Evolutionary conservation across 2,888 invertebrate genomes (phyloP).

Genomic region (Nemotelus nigrinus): DNA sequence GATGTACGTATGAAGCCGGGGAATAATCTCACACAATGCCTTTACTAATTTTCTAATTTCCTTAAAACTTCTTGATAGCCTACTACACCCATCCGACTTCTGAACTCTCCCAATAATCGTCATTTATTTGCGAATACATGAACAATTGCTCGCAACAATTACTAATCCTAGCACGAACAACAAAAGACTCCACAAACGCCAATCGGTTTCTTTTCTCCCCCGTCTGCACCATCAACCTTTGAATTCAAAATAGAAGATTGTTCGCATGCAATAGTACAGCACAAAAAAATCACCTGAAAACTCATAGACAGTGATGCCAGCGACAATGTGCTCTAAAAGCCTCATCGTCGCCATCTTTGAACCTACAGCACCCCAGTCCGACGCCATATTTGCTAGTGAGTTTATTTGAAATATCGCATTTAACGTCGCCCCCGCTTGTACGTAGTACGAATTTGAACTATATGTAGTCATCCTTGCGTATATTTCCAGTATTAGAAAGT

Average conservation of each 20-base stretch:
- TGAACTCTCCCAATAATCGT: too few species aligned
- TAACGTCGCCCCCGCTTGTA: too few species aligned
- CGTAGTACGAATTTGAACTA: too few species aligned
- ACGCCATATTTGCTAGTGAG: conserved; percentile 26
- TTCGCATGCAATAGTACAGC: conserved; percentile 14
- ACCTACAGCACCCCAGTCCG: not conserved
- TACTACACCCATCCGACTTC: too few species aligned
- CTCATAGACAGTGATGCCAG: not conserved
- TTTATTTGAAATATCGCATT: not conserved
- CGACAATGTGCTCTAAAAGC: not conserved
- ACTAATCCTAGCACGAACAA: too few species aligned
- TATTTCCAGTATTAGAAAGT: conserved; percentile 3
- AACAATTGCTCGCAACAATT: too few species aligned
- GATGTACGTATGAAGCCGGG: too few species aligned
- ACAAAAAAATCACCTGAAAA: not conserved
- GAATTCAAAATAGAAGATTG: conserved; percentile 1
- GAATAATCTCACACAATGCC: too few species aligned
- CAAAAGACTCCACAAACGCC: too few species aligned
- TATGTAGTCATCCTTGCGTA: not conserved
- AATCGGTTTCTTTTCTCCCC: not conserved
- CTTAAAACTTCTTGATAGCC: too few species aligned
- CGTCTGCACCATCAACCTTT: conserved; percentile 10
- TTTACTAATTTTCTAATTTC: too few species aligned
- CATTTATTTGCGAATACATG: too few species aligned
- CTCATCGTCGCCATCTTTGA: conserved; percentile 22